Evolutionary conservation across 2,113 vertebrate species (phyloP), one percentile per base, ranked within the genome.

Genomic region (Nothoprocta pentlandii): DNA sequence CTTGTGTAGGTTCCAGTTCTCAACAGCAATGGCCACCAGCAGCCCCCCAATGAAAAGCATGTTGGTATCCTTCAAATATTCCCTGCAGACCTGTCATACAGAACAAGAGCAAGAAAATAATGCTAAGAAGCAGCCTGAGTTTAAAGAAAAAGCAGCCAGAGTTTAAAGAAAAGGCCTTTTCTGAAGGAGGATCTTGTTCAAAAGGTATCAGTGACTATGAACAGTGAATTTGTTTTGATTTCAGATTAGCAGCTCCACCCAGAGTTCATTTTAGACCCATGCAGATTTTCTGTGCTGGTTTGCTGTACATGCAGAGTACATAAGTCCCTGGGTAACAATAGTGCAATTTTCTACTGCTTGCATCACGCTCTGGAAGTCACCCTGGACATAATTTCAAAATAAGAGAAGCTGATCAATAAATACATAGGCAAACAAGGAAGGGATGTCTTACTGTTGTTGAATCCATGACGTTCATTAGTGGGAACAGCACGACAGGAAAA

Each of bases 41-140:
- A 99, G 93, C 1, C 99, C 99, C 8, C 99, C 99, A 0, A 99
- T 46, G 70, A 99, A 99, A 59, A 99, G 98, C 98, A 99, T 98
- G 71, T 98, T 99, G 26, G 97, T 97, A 97, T 99, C 99, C 58
- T 98, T 99, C 91, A 99, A 1, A 66, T 99, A 99, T 83, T 99
- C 97, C 53, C 75, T 78, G 80, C 98, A 98, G 67, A 98, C 99
- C 99, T 99, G 97, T 10, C 41, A 6, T 58, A 10, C 2, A 84
- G 76, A 78, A 61, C 8, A 51, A 30, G 9, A 63, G 42, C 39
- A 28, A 64, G 51, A 58, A 51, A 36, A 30, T 0, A 42, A 36
- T 81, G 66, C 87, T 71, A 59, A 59, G 20, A 14, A 32, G 87
- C 51, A 44, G 23, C 47, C 70, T 49, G 5, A 2, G 39, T 39